Percentiles rank a stretch among this genome's conserved stretches.
These are phyloP conservation scores for Drosophila infuscata DNA, from an alignment of 2,888 invertebrate species.

Conservation along the genomic window DNA sequence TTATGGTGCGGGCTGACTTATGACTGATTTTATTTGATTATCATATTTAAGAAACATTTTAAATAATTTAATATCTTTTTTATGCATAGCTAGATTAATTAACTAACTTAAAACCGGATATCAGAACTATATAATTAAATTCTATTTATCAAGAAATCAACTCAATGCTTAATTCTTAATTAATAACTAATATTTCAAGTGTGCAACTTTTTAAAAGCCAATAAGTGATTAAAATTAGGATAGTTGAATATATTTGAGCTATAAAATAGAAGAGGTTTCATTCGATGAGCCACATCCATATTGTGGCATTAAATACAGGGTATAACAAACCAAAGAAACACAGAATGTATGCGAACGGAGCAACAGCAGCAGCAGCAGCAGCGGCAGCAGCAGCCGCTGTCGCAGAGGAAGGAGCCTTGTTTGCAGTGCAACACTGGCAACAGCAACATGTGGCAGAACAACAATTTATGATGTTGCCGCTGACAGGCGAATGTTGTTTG, in stretches of 20 bases:
- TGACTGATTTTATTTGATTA: background rate
- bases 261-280: background rate
- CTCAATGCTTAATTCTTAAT: no score
- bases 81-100: background rate
- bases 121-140: background rate
- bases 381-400: background rate
- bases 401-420: conserved; percentile 20
- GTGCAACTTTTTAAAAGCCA: background rate
- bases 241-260: background rate
- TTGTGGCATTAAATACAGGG: conserved; percentile 13
- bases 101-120: background rate
- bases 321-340: conserved; percentile 4
- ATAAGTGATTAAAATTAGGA: background rate
- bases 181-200: no score
- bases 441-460: conserved; percentile 81
- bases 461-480: conserved; percentile 84
- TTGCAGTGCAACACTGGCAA: conserved; percentile 25
- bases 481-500: conserved; percentile 83
- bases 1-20: background rate
- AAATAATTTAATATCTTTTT: background rate
- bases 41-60: background rate
- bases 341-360: conserved; percentile 1
- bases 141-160: background rate
- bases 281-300: background rate
- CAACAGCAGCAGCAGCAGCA: background rate